phyloP scores from a whole-genome alignment of 2,888 invertebrate genomes.

The Coenonympha glycerion region DNA sequence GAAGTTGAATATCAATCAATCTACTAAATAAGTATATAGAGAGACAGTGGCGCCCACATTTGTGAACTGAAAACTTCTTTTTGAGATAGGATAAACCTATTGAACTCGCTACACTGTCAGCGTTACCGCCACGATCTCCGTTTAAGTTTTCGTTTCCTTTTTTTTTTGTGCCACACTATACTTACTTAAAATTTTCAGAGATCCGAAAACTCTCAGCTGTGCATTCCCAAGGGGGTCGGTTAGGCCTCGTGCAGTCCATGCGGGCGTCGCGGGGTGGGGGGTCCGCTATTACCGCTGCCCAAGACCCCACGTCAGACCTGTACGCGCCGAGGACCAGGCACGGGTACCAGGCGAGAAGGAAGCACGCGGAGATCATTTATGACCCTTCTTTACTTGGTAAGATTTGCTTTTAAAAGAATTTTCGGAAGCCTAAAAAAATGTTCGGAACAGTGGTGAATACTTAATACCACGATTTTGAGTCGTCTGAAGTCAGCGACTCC shows the following conservation, averaged over 20 bases:
- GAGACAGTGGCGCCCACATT: too few relatives aligned
- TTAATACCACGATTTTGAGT: too few relatives aligned
- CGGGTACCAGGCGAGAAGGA: conserved; percentile 79
- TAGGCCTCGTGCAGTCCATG: conserved; percentile 38
- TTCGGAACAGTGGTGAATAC: too few relatives aligned
- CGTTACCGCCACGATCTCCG: too few relatives aligned
- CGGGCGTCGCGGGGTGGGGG: conserved; percentile 46
- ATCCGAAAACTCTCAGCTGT: conserved; percentile 51
- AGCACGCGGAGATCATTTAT: conserved; percentile 71
- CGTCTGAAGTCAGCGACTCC: too few relatives aligned
- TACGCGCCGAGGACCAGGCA: conserved; percentile 79
- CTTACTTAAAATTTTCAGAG: conserved; percentile 44
- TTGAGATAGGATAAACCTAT: too few relatives aligned
- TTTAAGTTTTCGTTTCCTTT: too few relatives aligned
- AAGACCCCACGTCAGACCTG: conserved; percentile 77
- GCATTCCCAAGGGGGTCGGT: conserved; percentile 44
- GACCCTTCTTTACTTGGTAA: conserved; percentile 50
- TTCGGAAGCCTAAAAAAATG: neutral
- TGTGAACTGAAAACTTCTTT: too few relatives aligned
- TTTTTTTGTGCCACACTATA: too few relatives aligned
- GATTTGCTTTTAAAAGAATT: neutral
- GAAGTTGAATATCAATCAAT: too few relatives aligned
- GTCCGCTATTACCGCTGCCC: conserved; percentile 43
- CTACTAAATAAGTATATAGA: too few relatives aligned
- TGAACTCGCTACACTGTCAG: too few relatives aligned